Evolutionary conservation across 2,888 invertebrate genomes (phyloP).

Genomic region (Trissolcus brochymenae): DNA sequence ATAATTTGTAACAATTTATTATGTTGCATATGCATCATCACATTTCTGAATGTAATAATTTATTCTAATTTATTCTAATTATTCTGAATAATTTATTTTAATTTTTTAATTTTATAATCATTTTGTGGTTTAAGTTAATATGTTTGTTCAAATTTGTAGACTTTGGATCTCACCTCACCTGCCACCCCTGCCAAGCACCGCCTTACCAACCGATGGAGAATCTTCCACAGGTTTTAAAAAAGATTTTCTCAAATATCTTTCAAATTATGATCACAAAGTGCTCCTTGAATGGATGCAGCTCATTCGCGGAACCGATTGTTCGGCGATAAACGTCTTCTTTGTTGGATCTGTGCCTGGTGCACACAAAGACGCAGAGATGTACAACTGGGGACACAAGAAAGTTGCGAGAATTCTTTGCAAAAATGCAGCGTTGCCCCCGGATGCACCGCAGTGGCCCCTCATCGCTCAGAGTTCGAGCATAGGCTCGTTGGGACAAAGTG

Average conservation of each 20-base stretch:
- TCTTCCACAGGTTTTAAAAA: constrained; percentile 90
- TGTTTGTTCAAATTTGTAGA: constrained; percentile 75
- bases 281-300: constrained; percentile 85
- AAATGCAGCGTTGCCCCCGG: constrained; percentile 79
- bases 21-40: neutral
- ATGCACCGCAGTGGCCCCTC: constrained; percentile 81
- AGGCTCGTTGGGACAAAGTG: constrained; percentile 87
- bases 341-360: constrained; percentile 91
- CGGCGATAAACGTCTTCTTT: constrained; percentile 88
- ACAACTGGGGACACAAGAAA: constrained; percentile 81
- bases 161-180: constrained; percentile 93
- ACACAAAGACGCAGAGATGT: constrained; percentile 78
- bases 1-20: neutral
- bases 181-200: constrained; percentile 79
- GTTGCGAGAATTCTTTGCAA: constrained; percentile 78
- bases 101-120: neutral
- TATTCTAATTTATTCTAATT: too few relatives aligned
- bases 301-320: constrained; percentile 88
- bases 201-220: constrained; percentile 82
- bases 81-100: too few relatives aligned
- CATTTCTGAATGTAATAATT: neutral
- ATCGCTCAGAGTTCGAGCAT: constrained; percentile 94
- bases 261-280: constrained; percentile 83
- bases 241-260: constrained; percentile 86
- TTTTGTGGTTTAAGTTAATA: neutral